These are phyloP conservation scores for Amazona guildingii DNA, from an alignment of 2,113 vertebrate genomes.

Conservation along the genomic window DNA sequence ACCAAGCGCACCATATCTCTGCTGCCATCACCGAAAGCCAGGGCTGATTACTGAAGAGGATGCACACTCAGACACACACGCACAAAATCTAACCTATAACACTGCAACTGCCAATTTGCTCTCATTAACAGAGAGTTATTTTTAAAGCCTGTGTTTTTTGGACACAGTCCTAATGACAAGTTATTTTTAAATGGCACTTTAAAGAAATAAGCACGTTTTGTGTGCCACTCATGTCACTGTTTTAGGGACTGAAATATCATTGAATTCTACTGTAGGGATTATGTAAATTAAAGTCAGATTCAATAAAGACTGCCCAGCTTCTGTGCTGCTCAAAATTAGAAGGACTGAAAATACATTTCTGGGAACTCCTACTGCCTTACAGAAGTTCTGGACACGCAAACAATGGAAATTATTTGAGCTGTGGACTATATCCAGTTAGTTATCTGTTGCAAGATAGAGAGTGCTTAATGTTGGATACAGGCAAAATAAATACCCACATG, in stretches of 20 bases:
- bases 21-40: neutral
- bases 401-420: neutral
- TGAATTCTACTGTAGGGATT: neutral
- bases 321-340: neutral
- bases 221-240: neutral
- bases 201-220: neutral
- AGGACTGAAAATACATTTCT: neutral
- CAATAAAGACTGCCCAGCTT: neutral
- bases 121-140: conserved; percentile 22
- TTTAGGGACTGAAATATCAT: conserved; percentile 14
- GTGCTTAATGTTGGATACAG: neutral
- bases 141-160: conserved; percentile 27
- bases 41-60: neutral
- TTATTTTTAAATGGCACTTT: conserved; percentile 42
- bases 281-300: conserved; percentile 28
- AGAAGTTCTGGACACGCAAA: neutral
- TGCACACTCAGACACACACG: accelerated
- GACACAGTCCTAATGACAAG: conserved; percentile 12
- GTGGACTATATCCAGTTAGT: neutral
- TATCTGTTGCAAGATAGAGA: neutral
- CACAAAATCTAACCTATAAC: conserved; percentile 21
- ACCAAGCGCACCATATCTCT: neutral
- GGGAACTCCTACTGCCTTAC: neutral
- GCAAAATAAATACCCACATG: neutral
- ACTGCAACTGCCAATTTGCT: neutral